Conservation (phyloP, 2,797 vertebrate species). For the Ataeniobius toweri region DNA sequence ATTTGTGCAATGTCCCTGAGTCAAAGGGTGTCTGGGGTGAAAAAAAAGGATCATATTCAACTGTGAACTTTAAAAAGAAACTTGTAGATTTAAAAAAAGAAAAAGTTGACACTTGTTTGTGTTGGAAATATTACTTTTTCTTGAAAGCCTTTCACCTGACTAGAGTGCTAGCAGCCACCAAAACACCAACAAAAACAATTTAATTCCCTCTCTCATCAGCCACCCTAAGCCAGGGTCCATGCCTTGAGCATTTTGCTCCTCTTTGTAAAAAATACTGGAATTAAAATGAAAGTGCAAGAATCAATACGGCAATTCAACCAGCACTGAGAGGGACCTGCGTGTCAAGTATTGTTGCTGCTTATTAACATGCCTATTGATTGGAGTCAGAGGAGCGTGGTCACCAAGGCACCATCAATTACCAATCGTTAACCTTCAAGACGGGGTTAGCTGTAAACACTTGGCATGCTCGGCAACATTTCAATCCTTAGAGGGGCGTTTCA, state of each 20-base stretch:
- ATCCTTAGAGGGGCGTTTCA: constrained; percentile 49
- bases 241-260: constrained; percentile 60
- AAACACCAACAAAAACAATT: constrained; percentile 55
- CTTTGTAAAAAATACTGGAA: constrained; percentile 71
- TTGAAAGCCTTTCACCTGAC: constrained; percentile 28
- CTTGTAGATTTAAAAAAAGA: constrained; percentile 4
- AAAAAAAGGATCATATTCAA: constrained; percentile 8
- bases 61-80: constrained; percentile 17
- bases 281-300: constrained; percentile 72
- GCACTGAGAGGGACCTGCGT: constrained; percentile 62
- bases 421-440: constrained; percentile 69
- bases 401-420: constrained; percentile 64
- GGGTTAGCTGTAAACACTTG: constrained; percentile 67
- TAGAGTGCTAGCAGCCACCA: constrained; percentile 37
- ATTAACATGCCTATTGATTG: constrained; percentile 81
- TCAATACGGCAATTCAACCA: constrained; percentile 75
- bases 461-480: constrained; percentile 61
- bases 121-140: constrained; percentile 18
- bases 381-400: constrained; percentile 63
- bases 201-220: constrained; percentile 54
- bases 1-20: constrained; percentile 23
- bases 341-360: constrained; percentile 73
- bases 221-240: constrained; percentile 57
- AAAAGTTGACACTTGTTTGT: background rate
- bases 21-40: constrained; percentile 11